Percentiles rank a stretch among this genome's conserved stretches.
phyloP scores from a whole-genome alignment of 2,797 vertebrate species.

The Catostomus latipinnis region DNA sequence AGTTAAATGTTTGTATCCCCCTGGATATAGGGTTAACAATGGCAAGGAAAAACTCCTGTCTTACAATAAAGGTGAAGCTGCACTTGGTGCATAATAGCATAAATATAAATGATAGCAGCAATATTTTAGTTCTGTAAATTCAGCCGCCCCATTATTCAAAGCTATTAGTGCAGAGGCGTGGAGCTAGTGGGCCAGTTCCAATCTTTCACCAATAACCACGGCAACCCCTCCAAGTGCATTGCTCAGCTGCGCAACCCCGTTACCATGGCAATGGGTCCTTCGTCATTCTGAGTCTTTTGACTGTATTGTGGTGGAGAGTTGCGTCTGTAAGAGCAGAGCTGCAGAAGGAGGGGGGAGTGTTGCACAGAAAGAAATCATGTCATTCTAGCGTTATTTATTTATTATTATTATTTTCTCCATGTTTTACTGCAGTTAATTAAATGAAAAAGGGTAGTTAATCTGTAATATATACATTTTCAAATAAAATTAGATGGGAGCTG shows the following conservation, averaged over 20 bases:
- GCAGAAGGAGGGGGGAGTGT: slow-evolving; percentile 40
- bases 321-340: too few species aligned
- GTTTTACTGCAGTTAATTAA: not conserved
- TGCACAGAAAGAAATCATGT: slow-evolving; percentile 56
- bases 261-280: slow-evolving; percentile 68
- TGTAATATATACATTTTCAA: not conserved
- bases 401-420: not conserved
- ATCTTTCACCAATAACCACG: slow-evolving; percentile 64
- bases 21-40: too few species aligned
- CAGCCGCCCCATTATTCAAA: not conserved
- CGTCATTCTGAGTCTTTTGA: slow-evolving; percentile 53
- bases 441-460: not conserved
- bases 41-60: too few species aligned
- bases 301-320: slow-evolving; percentile 45
- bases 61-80: not conserved
- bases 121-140: not conserved
- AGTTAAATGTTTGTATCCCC: too few species aligned
- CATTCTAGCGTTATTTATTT: slow-evolving; percentile 31
- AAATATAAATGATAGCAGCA: slow-evolving; percentile 22
- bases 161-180: slow-evolving; percentile 23
- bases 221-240: slow-evolving; percentile 64
- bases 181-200: slow-evolving; percentile 23
- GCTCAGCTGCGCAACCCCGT: slow-evolving; percentile 62
- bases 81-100: not conserved
- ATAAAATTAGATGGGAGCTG: not conserved